These are phyloP conservation scores for Eptesicus fuscus DNA, from an alignment of 2,113 vertebrate genomes.

Conservation along the genomic window DNA sequence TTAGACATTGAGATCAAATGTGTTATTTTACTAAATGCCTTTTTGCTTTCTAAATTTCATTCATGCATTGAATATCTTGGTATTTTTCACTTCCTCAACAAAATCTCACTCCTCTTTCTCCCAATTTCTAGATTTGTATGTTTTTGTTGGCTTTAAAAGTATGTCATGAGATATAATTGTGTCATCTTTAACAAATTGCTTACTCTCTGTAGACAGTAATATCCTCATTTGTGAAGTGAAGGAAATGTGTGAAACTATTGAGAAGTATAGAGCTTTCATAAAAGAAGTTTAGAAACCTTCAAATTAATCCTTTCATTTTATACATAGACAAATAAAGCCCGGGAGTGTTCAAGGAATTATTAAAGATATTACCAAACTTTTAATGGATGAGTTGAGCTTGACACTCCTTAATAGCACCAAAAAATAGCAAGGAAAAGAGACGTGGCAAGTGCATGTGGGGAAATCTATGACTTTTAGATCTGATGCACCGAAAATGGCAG, in stretches of 20 bases:
- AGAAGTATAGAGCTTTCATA: not conserved
- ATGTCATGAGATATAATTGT: not conserved
- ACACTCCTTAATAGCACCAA: not conserved
- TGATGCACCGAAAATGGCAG: not conserved
- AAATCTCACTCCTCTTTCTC: not conserved
- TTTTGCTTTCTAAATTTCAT: slow-evolving; percentile 16
- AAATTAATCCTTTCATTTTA: not conserved
- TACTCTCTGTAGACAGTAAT: not conserved
- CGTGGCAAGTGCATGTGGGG: not conserved
- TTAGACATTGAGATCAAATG: not conserved
- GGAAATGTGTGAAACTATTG: not conserved
- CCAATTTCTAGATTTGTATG: not conserved
- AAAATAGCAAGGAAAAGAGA: not conserved
- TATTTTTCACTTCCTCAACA: not conserved
- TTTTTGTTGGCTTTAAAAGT: not conserved
- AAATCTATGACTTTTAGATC: not conserved
- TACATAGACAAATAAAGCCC: not conserved
- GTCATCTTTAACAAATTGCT: not conserved
- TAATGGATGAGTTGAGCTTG: not conserved
- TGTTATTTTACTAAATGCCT: not conserved
- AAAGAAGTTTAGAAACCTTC: not conserved
- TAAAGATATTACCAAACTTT: not conserved
- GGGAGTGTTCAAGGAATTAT: not conserved
- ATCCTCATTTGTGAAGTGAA: slow-evolving; percentile 18
- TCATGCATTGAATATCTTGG: not conserved